Conservation (phyloP, 2,797 vertebrate species). For the Hybognathus amarus region DNA sequence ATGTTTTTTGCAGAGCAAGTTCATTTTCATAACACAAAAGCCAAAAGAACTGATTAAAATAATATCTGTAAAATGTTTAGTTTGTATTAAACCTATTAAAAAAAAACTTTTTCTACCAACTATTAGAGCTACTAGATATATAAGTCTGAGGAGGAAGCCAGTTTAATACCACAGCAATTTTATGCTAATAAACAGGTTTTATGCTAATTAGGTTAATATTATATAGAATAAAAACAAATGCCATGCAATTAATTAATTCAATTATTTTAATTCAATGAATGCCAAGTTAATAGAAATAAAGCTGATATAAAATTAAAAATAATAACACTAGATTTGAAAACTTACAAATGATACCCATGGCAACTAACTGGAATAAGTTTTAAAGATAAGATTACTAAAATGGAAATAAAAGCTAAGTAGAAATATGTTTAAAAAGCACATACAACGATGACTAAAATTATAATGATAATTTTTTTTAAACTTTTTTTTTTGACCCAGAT, state of each 20-base stretch:
- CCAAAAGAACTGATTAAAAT: neutral
- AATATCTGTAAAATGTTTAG: neutral
- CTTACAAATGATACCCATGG: neutral
- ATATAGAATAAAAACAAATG: neutral
- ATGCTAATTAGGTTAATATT: neutral
- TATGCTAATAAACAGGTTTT: neutral
- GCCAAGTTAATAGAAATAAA: neutral
- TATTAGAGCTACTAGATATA: neutral
- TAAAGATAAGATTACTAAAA: neutral
- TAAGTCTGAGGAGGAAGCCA: neutral
- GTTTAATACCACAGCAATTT: neutral
- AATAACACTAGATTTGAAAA: neutral
- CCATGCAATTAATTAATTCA: no score
- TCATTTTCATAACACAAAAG: neutral
- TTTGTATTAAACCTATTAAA: neutral
- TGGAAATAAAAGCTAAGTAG: neutral
- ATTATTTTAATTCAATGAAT: no score
- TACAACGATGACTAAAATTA: neutral
- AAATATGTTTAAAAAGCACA: neutral
- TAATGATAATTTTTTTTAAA: no score
- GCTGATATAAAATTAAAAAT: neutral
- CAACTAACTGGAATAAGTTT: neutral
- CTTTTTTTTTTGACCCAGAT: neutral
- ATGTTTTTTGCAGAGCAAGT: neutral
- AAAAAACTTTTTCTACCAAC: neutral